Evolutionary conservation across 1,140 invertebrate genomes (phyloP).

Genomic region (Propsilocerus akamusi): DNA sequence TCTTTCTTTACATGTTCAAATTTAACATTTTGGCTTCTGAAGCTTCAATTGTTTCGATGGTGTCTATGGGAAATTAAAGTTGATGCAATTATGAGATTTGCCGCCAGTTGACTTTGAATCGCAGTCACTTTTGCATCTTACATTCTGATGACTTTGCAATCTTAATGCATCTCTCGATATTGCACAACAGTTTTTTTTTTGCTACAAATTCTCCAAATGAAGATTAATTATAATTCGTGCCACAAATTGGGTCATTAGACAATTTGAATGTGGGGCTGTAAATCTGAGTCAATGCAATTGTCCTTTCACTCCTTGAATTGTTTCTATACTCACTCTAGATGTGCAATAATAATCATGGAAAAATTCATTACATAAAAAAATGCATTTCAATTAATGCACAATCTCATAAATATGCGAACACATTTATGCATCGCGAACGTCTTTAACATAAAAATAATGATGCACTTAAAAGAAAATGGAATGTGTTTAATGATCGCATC

Average conservation of each 20-base stretch:
- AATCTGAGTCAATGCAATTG: neutral
- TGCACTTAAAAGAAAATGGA: neutral
- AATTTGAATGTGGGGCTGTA: neutral
- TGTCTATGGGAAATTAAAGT: too few relatives aligned
- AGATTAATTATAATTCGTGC: neutral
- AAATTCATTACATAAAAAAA: neutral
- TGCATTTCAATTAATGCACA: neutral
- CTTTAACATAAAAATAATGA: neutral
- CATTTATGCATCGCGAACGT: neutral
- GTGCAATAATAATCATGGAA: neutral
- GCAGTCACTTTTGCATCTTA: too few relatives aligned
- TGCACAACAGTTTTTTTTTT: too few relatives aligned
- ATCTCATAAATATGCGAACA: neutral
- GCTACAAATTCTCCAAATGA: too few relatives aligned
- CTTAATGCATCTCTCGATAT: too few relatives aligned
- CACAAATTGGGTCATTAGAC: neutral
- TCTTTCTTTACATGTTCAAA: too few relatives aligned
- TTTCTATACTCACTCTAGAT: neutral
- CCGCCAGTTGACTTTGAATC: too few relatives aligned
- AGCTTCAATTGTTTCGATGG: too few relatives aligned
- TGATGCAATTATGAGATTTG: too few relatives aligned
- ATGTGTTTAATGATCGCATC: neutral
- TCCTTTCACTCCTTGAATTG: slow-evolving; percentile 4
- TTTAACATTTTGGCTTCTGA: too few relatives aligned
- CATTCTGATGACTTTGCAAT: too few relatives aligned